Conservation (phyloP, 2,797 vertebrate species). For the Pseudotriccus pelzelni region DNA sequence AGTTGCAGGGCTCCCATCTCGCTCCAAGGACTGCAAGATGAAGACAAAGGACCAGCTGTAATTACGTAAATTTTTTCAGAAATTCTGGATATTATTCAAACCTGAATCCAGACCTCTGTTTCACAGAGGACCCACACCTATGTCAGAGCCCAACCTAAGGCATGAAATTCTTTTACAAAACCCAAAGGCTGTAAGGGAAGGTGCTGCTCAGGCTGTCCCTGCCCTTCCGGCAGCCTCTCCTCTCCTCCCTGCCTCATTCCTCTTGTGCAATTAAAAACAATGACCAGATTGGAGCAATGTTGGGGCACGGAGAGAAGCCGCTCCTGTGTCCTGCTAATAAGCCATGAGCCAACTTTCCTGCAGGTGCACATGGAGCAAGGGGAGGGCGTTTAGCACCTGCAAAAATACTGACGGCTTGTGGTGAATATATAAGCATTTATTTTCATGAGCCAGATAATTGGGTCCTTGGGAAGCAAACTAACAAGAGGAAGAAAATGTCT, state of each 20-base stretch:
- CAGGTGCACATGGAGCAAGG: neutral
- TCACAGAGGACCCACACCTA: neutral
- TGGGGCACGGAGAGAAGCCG: neutral
- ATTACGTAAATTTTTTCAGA: neutral
- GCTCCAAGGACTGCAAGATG: neutral
- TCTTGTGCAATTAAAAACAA: neutral
- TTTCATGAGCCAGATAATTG: constrained; percentile 13
- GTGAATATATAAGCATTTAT: neutral
- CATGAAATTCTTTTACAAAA: neutral
- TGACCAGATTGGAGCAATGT: neutral
- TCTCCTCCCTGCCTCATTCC: neutral
- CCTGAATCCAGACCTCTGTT: neutral
- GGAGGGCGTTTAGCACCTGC: neutral
- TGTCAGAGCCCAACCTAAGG: neutral
- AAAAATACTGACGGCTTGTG: neutral
- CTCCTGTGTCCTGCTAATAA: neutral
- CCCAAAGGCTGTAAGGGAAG: neutral
- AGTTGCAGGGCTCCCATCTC: neutral
- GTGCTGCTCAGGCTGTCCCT: neutral
- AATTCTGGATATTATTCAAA: neutral
- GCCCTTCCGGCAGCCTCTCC: neutral
- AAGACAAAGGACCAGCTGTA: neutral
- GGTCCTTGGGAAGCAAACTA: constrained; percentile 41
- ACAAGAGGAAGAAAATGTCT: neutral
- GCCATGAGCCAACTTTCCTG: neutral